Conservation (phyloP, 2,797 vertebrate genomes). For the Rachycentron canadum region DNA sequence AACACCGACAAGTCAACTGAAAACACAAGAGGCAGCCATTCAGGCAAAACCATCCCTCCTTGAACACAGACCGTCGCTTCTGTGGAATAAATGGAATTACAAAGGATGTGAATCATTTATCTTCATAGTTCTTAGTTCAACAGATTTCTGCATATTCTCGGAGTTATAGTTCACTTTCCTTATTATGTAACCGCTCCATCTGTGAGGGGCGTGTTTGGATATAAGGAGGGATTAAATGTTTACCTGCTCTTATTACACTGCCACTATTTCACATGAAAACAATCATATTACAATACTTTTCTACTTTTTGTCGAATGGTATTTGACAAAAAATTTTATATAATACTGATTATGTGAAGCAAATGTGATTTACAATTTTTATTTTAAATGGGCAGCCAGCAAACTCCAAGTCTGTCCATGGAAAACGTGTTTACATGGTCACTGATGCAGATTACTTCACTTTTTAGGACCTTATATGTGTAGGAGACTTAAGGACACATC, state of each 20-base stretch:
- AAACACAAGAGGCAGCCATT: slow-evolving; percentile 25
- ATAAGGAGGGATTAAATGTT: slow-evolving; percentile 63
- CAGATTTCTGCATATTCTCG: slow-evolving; percentile 3
- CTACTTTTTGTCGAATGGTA: neutral
- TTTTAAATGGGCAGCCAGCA: neutral
- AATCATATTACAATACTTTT: slow-evolving; percentile 17
- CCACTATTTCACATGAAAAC: slow-evolving; percentile 44
- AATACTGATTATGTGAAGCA: neutral
- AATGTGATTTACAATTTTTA: neutral
- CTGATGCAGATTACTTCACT: neutral
- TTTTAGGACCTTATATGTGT: neutral
- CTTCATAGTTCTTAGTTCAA: slow-evolving; percentile 22
- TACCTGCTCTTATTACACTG: slow-evolving; percentile 52
- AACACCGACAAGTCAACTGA: slow-evolving; percentile 42
- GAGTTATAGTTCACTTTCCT: slow-evolving; percentile 25
- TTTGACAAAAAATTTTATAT: neutral
- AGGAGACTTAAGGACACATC: neutral
- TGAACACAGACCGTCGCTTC: slow-evolving; percentile 1
- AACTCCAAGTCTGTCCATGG: neutral
- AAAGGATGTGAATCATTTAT: slow-evolving; percentile 1
- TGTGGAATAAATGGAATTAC: slow-evolving; percentile 20
- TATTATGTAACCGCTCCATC: slow-evolving; percentile 67
- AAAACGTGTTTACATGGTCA: neutral
- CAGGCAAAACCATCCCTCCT: neutral
- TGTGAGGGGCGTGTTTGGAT: slow-evolving; percentile 47